Evolutionary conservation across 2,888 invertebrate genomes (phyloP).

Genomic region (Torymus auratus): DNA sequence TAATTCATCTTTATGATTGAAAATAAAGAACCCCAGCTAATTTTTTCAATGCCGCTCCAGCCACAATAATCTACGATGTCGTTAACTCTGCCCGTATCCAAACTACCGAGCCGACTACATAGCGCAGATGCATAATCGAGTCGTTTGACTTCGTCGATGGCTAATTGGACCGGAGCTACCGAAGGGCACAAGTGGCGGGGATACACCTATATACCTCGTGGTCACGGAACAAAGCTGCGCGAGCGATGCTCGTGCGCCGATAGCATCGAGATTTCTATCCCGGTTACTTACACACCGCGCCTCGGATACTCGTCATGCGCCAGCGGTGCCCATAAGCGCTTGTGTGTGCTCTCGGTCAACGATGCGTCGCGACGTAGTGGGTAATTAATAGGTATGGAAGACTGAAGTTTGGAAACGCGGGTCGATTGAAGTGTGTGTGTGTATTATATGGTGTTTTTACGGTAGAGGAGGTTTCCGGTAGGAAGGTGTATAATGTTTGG

Average conservation of each 20-base stretch:
- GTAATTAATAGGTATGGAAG: too few species aligned
- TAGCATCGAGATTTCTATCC: constrained; percentile 40
- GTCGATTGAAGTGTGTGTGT: too few species aligned
- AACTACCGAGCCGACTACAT: constrained; percentile 19
- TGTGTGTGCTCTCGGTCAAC: too few species aligned
- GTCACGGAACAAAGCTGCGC: not conserved
- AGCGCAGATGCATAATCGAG: constrained; percentile 10
- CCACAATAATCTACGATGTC: not conserved
- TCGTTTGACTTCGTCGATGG: constrained; percentile 31
- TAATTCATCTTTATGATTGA: too few species aligned
- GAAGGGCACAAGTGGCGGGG: not conserved
- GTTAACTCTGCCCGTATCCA: not conserved
- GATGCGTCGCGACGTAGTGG: too few species aligned
- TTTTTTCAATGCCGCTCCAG: too few species aligned
- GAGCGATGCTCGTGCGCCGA: constrained; percentile 23
- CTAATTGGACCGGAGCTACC: constrained; percentile 35
- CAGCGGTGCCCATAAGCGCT: not conserved
- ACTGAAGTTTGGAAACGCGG: too few species aligned
- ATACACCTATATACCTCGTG: not conserved
- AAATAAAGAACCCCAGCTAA: too few species aligned
- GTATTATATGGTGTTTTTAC: too few species aligned
- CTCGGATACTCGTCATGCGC: constrained; percentile 35
- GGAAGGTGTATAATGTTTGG: too few species aligned
- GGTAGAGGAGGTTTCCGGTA: too few species aligned
- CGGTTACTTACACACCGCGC: too few species aligned